phyloP scores from a whole-genome alignment of 2,113 vertebrate species.

The Cryptotis parvus region DNA sequence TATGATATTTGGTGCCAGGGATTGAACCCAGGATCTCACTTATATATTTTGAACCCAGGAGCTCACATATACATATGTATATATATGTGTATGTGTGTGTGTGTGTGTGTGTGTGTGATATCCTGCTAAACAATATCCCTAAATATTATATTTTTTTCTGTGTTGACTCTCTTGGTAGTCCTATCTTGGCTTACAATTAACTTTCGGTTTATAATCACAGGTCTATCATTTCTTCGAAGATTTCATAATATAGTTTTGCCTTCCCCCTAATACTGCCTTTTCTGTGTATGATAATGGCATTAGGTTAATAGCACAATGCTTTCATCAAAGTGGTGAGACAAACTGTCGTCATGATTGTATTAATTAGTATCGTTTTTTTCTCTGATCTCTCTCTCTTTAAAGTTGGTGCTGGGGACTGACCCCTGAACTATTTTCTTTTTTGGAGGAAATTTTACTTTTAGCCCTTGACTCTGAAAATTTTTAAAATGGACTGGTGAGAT shows the following conservation, averaged over 20 bases:
- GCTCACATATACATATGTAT: too few relatives aligned
- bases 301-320: conserved; percentile 1
- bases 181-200: not conserved
- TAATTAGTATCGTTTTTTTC: not conserved
- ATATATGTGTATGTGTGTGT: too few relatives aligned
- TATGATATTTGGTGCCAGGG: not conserved
- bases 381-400: not conserved
- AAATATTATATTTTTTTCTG: not conserved
- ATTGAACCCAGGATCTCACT: too few relatives aligned
- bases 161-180: not conserved
- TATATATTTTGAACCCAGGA: too few relatives aligned
- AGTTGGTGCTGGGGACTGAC: not conserved
- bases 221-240: not conserved
- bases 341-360: not conserved
- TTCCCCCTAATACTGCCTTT: not conserved
- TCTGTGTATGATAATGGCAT: conserved; percentile 52
- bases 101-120: too few relatives aligned
- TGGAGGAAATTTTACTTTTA: conserved; percentile 14
- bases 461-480: conserved; percentile 4
- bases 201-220: conserved; percentile 22
- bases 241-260: conserved; percentile 30
- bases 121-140: too few relatives aligned
- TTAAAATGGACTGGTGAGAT: not conserved
- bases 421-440: too few relatives aligned
- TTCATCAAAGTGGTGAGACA: conserved; percentile 44